Percentiles rank a stretch among this genome's conserved stretches.
Conservation (phyloP, 1,140 invertebrate genomes). For the Odontomachus brunneus region DNA sequence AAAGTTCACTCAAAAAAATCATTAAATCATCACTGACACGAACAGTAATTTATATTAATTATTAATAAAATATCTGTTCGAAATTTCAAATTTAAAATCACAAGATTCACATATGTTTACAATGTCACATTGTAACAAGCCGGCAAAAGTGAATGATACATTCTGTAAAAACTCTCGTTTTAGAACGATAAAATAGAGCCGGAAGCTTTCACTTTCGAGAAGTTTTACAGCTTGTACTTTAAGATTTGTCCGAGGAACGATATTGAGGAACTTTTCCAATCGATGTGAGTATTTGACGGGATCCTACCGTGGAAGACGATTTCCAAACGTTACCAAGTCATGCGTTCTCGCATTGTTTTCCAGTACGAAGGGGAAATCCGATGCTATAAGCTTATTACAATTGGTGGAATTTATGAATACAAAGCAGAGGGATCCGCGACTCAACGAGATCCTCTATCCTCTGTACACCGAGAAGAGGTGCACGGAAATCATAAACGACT, state of each 20-base stretch:
- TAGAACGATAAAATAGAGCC: conserved; percentile 97
- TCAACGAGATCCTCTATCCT: conserved; percentile 99
- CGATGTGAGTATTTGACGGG: conserved; percentile 91
- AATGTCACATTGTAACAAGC: neutral
- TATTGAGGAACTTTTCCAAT: conserved; percentile 98
- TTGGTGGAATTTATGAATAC: conserved; percentile 98
- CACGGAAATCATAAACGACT: conserved; percentile 96
- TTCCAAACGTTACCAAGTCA: conserved; percentile 1
- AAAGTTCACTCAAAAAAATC: conserved; percentile 6
- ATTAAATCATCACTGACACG: neutral
- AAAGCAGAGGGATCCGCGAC: conserved; percentile 98
- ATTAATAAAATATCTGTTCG: too few species aligned
- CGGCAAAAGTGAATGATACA: neutral
- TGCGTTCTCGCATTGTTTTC: conserved; percentile 63
- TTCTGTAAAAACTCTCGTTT: conserved; percentile 61
- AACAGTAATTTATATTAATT: neutral
- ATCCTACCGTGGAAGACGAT: neutral
- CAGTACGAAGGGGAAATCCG: conserved; percentile 95
- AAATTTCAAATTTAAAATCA: too few species aligned
- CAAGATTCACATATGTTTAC: too few species aligned
- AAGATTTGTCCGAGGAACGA: conserved; percentile 99
- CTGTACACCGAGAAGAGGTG: conserved; percentile 98
- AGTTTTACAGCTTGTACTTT: conserved; percentile 98
- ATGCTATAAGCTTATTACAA: conserved; percentile 92
- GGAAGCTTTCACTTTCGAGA: conserved; percentile 98